Conservation (phyloP, 2,797 vertebrate genomes). For the Menidia menidia region DNA sequence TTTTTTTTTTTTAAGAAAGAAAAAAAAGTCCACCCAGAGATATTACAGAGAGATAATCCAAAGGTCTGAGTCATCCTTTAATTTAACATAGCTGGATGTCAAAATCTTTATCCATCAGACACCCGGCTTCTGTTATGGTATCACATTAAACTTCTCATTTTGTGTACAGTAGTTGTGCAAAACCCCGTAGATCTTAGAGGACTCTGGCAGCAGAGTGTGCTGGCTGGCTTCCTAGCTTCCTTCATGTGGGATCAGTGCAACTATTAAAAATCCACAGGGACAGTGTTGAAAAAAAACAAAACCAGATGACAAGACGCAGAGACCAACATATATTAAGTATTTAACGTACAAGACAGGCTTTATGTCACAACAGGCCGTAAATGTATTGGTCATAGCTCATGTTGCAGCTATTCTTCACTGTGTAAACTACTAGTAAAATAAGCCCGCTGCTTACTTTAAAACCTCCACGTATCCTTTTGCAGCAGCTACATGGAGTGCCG, state of each 20-base stretch:
- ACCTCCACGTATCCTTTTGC: conserved; percentile 98
- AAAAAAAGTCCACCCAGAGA: conserved; percentile 12
- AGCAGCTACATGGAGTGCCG: conserved; percentile 96
- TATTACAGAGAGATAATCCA: conserved; percentile 20
- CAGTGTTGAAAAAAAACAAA: conserved; percentile 21
- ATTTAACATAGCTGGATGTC: conserved; percentile 2
- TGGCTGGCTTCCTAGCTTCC: conserved; percentile 64
- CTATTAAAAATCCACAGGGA: conserved; percentile 40
- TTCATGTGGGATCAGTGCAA: conserved; percentile 25
- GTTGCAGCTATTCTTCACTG: neutral
- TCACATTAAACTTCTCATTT: conserved; percentile 23
- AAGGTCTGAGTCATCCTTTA: conserved; percentile 23
- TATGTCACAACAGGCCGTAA: conserved; percentile 1
- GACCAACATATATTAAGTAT: conserved; percentile 29
- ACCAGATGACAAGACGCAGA: conserved; percentile 41
- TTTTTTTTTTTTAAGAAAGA: neutral
- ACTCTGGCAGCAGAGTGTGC: conserved; percentile 49
- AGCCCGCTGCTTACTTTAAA: conserved; percentile 91
- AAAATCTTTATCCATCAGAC: conserved; percentile 9
- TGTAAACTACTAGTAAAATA: neutral
- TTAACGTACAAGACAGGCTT: conserved; percentile 6
- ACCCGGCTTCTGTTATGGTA: conserved; percentile 19
- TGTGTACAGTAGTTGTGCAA: conserved; percentile 14
- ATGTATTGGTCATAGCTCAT: neutral
- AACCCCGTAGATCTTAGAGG: conserved; percentile 43